Evolutionary conservation across 2,888 invertebrate genomes (phyloP).

Genomic region (Scaptomyza polygonia): DNA sequence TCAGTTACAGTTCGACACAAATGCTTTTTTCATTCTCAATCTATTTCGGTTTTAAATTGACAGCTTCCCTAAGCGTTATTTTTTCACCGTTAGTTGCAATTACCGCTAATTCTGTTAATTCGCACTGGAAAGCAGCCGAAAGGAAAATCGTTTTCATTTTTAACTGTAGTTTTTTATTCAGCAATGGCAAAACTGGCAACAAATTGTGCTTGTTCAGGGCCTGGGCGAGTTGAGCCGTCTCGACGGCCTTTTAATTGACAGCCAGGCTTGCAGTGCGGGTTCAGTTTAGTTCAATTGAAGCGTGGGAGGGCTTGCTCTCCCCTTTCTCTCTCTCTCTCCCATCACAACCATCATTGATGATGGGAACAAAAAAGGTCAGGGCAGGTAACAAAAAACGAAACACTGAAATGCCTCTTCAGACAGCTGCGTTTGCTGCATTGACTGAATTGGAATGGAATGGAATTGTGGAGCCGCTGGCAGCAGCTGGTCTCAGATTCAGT

Average conservation of each 20-base stretch:
- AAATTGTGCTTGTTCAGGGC: conserved; percentile 67
- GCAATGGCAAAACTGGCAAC: conserved; percentile 59
- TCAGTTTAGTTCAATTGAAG: conserved; percentile 21
- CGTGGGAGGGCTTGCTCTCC: conserved; percentile 45
- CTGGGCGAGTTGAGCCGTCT: conserved; percentile 51
- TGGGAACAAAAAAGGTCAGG: conserved; percentile 54
- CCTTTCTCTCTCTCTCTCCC: background rate
- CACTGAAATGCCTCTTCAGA: conserved; percentile 33
- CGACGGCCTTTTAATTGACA: conserved; percentile 72
- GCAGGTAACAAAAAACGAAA: conserved; percentile 34
- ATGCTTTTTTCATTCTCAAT: conserved; percentile 6
- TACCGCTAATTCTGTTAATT: conserved; percentile 71
- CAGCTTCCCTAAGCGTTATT: conserved; percentile 34
- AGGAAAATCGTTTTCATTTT: conserved; percentile 41
- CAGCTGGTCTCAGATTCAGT: conserved; percentile 27
- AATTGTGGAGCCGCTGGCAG: conserved; percentile 36
- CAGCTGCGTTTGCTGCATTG: conserved; percentile 64
- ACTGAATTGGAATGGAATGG: conserved; percentile 37
- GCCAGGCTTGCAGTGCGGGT: conserved; percentile 38
- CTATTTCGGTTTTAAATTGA: conserved; percentile 10
- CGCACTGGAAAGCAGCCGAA: conserved; percentile 59
- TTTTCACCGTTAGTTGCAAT: conserved; percentile 59
- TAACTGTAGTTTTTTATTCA: conserved; percentile 8
- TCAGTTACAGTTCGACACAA: too few species aligned
- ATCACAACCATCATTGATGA: conserved; percentile 10